phyloP scores from a whole-genome alignment of 2,797 vertebrate genomes.

The Anniella stebbinsi region DNA sequence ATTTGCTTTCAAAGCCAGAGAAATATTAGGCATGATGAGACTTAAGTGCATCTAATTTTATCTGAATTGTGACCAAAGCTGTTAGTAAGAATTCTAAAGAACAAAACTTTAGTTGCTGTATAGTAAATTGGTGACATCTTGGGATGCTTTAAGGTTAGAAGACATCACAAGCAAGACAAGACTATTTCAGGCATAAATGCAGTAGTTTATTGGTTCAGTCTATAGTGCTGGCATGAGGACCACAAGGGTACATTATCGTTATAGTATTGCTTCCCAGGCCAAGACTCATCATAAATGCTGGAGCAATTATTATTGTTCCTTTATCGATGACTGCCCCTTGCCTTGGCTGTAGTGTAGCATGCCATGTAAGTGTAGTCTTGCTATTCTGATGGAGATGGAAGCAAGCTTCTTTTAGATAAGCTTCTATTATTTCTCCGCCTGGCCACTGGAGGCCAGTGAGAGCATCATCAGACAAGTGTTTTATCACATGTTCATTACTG shows the following conservation, averaged over 20 bases:
- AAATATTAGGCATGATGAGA: conserved; percentile 15
- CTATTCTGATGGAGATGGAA: neutral
- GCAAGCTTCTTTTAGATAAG: no score
- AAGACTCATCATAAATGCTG: neutral
- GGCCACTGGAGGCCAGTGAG: no score
- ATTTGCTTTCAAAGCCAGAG: neutral
- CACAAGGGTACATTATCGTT: neutral
- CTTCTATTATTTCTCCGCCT: neutral
- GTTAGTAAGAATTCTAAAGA: neutral
- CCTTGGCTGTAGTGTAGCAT: neutral
- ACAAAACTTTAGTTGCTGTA: neutral
- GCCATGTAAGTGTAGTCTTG: neutral
- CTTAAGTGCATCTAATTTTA: neutral
- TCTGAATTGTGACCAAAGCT: neutral
- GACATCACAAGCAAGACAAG: neutral
- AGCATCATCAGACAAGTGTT: no score
- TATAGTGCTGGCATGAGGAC: neutral
- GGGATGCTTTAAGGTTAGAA: neutral
- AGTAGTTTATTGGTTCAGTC: no score
- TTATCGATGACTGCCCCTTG: neutral
- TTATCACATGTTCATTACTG: no score
- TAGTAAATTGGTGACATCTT: neutral
- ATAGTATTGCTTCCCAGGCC: neutral
- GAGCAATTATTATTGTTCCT: neutral
- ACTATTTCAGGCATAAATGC: neutral